These are phyloP conservation scores for Bathynomus jamesi DNA, from an alignment of 1,140 invertebrate genomes.

Conservation along the genomic window DNA sequence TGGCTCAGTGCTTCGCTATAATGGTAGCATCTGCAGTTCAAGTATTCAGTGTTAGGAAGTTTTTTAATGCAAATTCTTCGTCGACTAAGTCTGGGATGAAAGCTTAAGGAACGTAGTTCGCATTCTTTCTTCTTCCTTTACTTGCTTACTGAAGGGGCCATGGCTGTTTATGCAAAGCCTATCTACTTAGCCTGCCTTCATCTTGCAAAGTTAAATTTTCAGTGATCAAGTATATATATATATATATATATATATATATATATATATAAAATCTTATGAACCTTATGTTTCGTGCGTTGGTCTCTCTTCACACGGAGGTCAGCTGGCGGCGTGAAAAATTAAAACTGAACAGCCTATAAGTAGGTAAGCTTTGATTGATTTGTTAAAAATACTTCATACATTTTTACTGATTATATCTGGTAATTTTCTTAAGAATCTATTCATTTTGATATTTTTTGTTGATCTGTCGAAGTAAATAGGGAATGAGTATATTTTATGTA, in stretches of 20 bases:
- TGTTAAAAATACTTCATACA: no score
- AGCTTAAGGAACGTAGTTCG: not conserved
- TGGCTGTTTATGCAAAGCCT: not conserved
- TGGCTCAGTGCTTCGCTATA: conserved; percentile 76
- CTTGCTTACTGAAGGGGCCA: not conserved
- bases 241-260: conserved; percentile 2
- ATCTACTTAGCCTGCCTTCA: not conserved
- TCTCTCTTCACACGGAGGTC: no score
- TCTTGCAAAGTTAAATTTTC: not conserved
- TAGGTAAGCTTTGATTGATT: no score
- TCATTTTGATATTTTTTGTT: no score
- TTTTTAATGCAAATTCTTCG: not conserved
- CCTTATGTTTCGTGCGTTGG: no score
- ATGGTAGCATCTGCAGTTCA: conserved; percentile 63
- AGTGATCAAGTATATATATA: not conserved
- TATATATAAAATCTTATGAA: not conserved
- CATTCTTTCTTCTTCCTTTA: not conserved
- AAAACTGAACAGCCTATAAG: no score
- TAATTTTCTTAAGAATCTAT: no score
- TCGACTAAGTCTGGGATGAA: not conserved
- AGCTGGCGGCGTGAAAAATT: no score
- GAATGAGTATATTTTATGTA: no score
- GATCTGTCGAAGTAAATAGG: no score
- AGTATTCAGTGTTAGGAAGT: conserved; percentile 46
- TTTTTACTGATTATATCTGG: no score